Percentiles rank a stretch among this genome's conserved stretches.
Evolutionary conservation across 2,797 vertebrate species (phyloP).

Genomic region (Typhlichthys eigenmanni): DNA sequence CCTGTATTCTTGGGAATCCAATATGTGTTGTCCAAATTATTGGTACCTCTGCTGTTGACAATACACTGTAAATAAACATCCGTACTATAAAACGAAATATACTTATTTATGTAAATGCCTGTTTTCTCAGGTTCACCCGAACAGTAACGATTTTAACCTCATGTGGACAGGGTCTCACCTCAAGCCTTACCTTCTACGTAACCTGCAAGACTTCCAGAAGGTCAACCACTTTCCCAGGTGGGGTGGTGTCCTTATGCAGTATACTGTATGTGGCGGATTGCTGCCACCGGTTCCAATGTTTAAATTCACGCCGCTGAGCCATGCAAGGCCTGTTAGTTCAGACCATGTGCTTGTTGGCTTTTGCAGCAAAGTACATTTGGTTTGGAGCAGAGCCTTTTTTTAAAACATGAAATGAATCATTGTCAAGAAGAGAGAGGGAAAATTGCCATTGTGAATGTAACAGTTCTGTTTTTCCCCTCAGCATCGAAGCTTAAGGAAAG

Average conservation of each 20-base stretch:
- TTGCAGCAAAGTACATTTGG: slow-evolving; percentile 54
- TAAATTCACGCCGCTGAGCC: slow-evolving; percentile 49
- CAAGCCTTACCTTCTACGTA: slow-evolving; percentile 89
- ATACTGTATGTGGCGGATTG: slow-evolving; percentile 2
- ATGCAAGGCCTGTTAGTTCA: slow-evolving; percentile 40
- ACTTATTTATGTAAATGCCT: not conserved
- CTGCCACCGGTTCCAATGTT: slow-evolving; percentile 39
- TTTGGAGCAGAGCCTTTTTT: slow-evolving; percentile 54
- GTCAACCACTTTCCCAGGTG: slow-evolving; percentile 99
- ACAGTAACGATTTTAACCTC: slow-evolving; percentile 92
- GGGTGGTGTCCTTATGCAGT: slow-evolving; percentile 3
- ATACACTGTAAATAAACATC: too few species aligned
- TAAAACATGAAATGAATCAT: slow-evolving; percentile 67
- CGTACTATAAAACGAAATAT: too few species aligned
- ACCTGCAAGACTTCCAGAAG: slow-evolving; percentile 92
- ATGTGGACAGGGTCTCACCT: slow-evolving; percentile 98
- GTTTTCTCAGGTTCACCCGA: slow-evolving; percentile 85
- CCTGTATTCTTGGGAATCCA: too few species aligned
- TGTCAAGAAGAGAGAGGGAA: slow-evolving; percentile 43
- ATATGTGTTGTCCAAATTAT: too few species aligned
- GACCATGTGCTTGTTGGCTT: slow-evolving; percentile 63
- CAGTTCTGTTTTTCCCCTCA: slow-evolving; percentile 45
- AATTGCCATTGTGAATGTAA: slow-evolving; percentile 43
- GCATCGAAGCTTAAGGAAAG: slow-evolving; percentile 20
- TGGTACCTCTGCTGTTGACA: too few species aligned